Conservation (phyloP, 2,888 invertebrate species). For the Agonopterix subpropinquella region DNA sequence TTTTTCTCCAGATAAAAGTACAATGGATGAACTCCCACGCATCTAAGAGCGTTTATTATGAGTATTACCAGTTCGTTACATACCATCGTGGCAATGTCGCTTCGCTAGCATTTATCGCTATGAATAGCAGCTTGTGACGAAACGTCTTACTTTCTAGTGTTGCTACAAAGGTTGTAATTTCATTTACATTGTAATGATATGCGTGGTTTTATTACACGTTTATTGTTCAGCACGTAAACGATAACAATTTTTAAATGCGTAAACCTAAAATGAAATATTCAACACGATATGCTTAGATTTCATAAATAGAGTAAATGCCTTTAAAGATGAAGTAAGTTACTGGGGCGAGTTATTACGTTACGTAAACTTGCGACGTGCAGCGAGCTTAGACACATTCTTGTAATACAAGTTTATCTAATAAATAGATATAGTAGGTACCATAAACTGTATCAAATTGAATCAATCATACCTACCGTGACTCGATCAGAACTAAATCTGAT, state of each 20-base stretch:
- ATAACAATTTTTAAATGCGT: neutral
- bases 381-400: slow-evolving; percentile 13
- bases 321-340: slow-evolving; percentile 5
- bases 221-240: slow-evolving; percentile 2
- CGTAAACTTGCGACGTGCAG: slow-evolving; percentile 4
- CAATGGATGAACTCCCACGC: slow-evolving; percentile 54
- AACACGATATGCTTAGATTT: neutral
- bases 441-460: neutral
- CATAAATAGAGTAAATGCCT: neutral
- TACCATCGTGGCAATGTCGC: slow-evolving; percentile 21
- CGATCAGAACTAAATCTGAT: no score
- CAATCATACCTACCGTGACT: neutral
- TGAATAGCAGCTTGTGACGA: slow-evolving; percentile 53
- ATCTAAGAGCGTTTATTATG: slow-evolving; percentile 35
- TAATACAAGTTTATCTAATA: slow-evolving; percentile 18
- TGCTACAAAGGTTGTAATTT: slow-evolving; percentile 44
- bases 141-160: slow-evolving; percentile 58
- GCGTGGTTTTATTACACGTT: slow-evolving; percentile 26
- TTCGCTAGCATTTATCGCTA: slow-evolving; percentile 45
- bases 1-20: slow-evolving; percentile 9
- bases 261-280: neutral
- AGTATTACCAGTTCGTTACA: slow-evolving; percentile 41
- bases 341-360: slow-evolving; percentile 1
- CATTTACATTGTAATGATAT: slow-evolving; percentile 38
- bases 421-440: neutral